Base-by-base conservation (phyloP, 2,888 invertebrate genomes). In the Lithosia quadra region DNA sequence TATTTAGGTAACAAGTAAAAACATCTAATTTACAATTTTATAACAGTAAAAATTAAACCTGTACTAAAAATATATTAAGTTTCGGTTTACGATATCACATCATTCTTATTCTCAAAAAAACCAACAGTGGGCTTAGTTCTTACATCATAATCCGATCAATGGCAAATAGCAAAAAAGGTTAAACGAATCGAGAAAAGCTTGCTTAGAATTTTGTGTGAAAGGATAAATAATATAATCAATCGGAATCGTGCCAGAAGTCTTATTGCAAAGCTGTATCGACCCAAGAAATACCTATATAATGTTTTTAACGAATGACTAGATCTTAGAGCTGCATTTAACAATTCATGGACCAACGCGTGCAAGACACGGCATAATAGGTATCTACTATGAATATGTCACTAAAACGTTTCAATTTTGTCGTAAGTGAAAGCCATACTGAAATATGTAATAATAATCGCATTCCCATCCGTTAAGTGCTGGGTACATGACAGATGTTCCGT, bases 331-430 rank as follows among this genome's bases (percentile, higher is more conserved):
- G n/a, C n/a, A n/a, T n/a, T n/a, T n/a, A n/a, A n/a, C n/a, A n/a
- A n/a, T n/a, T n/a, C n/a, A n/a, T n/a, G n/a, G n/a, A n/a, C n/a
- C n/a, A n/a, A n/a, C n/a, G n/a, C n/a, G n/a, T n/a, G 9, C 49
- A 5, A 49, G n/a, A 49, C 49, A n/a, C n/a, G 49, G 49, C 4
- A 49, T 9, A 49, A n/a, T 49, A 49, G n/a, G n/a, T n/a, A n/a
- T n/a, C n/a, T n/a, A n/a, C 7, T n/a, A n/a, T 49, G n/a, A 49
- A n/a, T n/a, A 9, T 9, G n/a, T 9, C n/a, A n/a, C 8, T 5
- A 49, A 49, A 49, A 49, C n/a, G n/a, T n/a, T 49, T 49, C 49
- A n/a, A 49, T 18, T 49, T 49, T 49, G n/a, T 49, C n/a, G 49
- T n/a, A 49, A n/a, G 2, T 49, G 49, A 49, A n/a, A 49, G 18